Conservation (phyloP, 2,888 invertebrate genomes). For the Bellardia pandia region DNA sequence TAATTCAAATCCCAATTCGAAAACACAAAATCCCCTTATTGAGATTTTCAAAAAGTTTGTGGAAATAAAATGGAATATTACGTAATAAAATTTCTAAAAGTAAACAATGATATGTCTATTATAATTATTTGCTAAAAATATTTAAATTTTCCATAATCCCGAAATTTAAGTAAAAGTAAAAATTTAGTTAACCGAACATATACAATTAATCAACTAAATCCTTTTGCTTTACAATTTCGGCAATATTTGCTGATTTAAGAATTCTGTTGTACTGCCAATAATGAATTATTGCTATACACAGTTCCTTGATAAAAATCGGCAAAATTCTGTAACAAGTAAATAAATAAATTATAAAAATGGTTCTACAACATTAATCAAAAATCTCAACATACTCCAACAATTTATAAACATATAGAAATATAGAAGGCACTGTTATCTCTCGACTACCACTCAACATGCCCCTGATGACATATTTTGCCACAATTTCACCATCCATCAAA, state of each 20-base stretch:
- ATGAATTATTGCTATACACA: neutral
- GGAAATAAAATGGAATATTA: too few species aligned
- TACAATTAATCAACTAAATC: neutral
- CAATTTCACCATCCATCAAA: conserved; percentile 66
- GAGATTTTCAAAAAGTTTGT: too few species aligned
- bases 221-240: neutral
- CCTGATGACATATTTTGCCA: conserved; percentile 74
- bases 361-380: neutral
- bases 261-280: neutral
- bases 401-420: conserved; percentile 26
- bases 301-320: neutral
- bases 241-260: neutral
- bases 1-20: too few species aligned
- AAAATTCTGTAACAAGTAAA: neutral
- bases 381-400: neutral
- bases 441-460: conserved; percentile 77
- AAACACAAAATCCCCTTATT: too few species aligned
- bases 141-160: too few species aligned
- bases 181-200: too few species aligned
- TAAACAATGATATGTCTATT: too few species aligned
- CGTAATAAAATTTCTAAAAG: too few species aligned
- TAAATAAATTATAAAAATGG: neutral
- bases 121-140: too few species aligned
- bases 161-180: too few species aligned
- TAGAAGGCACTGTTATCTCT: conserved; percentile 76